Base-by-base conservation (phyloP, 2,888 invertebrate species). In the Caprella mutica region DNA sequence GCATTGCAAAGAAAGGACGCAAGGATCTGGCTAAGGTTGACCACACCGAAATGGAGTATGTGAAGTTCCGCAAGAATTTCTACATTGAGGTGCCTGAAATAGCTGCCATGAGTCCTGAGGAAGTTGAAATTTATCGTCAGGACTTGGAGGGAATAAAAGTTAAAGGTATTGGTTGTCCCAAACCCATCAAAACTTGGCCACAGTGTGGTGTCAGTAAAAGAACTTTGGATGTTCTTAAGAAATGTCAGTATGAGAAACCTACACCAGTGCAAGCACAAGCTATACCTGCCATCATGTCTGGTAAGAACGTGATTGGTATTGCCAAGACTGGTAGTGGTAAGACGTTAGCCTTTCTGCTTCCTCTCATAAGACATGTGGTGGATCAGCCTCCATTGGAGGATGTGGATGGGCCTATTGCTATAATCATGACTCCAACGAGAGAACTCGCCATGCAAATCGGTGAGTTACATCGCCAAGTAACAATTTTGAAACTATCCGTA, bases 241-340 rank as follows among this genome's bases (percentile, higher is more conserved):
- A 85, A 75, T 79, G 85, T 58, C 81, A 81, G 58, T 99, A 92
- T 73, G 92, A 93, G 69, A 96, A 93, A 73, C 98, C 98, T 0
- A 98, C 98, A 1, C 97, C 98, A 0, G 98, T 98, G 69, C 98
- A 98, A 75, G 85, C 90, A 55, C 80, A 99, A 75, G 97, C 96
- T 2, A 89, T 98, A 69, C 90, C 91, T 4, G 89, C 91, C 26
- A 89, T 98, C 61, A 96, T 99, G 96, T 89, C 87, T 51, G 72
- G 73, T 3, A 81, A 96, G 58, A 96, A 98, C 75, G 77, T 98
- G 61, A 98, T 98, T 70, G 97, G 97, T 55, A 98, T 99, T 71
- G 98, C 98, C 1, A 98, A 98, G 76, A 98, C 98, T 0, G 97
- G 97, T 43, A 93, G 93, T 70, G 98, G 98, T 30, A 99, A 98